Conservation (phyloP, 2,113 vertebrate species). For the Petrocephalus zakoni region DNA sequence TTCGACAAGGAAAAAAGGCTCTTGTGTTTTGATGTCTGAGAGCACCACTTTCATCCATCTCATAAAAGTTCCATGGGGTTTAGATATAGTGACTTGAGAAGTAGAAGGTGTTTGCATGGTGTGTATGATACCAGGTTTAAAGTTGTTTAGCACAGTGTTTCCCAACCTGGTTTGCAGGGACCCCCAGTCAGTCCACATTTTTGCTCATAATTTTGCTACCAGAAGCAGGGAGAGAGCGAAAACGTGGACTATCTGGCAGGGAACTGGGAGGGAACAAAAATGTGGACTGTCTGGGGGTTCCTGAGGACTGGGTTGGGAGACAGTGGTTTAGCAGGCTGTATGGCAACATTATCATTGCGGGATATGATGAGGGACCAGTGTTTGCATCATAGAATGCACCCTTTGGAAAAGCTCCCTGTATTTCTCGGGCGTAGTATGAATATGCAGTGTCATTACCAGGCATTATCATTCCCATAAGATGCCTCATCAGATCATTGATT, state of each 20-base stretch:
- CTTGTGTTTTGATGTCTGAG: neutral
- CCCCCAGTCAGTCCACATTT: neutral
- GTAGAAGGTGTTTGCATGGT: neutral
- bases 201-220: too few species aligned
- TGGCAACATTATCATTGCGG: neutral
- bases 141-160: neutral
- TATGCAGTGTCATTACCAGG: neutral
- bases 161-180: neutral
- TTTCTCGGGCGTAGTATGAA: neutral
- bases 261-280: too few species aligned
- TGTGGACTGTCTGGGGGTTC: neutral
- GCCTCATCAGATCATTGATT: neutral
- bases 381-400: neutral
- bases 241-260: too few species aligned
- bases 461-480: neutral
- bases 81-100: neutral
- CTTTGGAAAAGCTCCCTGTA: neutral
- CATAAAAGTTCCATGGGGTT: neutral
- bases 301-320: neutral
- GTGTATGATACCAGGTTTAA: neutral
- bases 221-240: too few species aligned
- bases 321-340: neutral
- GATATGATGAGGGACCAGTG: neutral
- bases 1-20: neutral
- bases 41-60: neutral